phyloP scores from a whole-genome alignment of 2,797 vertebrate species.

The Rhyacichthys aspro region DNA sequence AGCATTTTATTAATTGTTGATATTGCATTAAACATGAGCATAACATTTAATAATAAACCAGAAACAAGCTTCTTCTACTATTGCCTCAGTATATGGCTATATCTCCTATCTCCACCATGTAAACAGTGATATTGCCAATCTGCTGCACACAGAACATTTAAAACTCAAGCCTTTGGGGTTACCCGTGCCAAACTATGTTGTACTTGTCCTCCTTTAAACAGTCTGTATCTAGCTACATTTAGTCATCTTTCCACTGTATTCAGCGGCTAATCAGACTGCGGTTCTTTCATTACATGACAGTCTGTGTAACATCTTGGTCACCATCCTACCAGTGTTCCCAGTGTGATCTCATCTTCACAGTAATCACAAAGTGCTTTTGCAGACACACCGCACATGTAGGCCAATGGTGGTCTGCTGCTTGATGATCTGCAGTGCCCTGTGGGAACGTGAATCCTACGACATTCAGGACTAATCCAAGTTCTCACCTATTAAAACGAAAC shows the following conservation, averaged over 20 bases:
- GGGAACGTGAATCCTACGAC: conserved; percentile 48
- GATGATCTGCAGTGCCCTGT: conserved; percentile 53
- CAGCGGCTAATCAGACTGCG: conserved; percentile 24
- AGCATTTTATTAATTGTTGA: no score
- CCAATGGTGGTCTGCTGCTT: conserved; percentile 57
- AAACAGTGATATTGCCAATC: no score
- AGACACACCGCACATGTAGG: conserved; percentile 39
- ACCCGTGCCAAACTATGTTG: no score
- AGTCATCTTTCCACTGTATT: conserved; percentile 6
- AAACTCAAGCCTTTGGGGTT: no score
- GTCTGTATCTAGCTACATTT: conserved; percentile 1
- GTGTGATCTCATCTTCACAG: conserved; percentile 46
- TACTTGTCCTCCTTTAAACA: background rate
- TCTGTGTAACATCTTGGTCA: conserved; percentile 26
- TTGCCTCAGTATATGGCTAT: no score
- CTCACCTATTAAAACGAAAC: conserved; percentile 72
- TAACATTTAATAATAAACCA: no score
- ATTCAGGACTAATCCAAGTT: conserved; percentile 63
- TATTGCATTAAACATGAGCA: no score
- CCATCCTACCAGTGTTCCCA: conserved; percentile 12
- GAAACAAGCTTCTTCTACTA: no score
- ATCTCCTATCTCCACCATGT: no score
- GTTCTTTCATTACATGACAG: conserved; percentile 23
- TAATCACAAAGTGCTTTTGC: conserved; percentile 20
- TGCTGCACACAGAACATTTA: no score